Evolutionary conservation across 2,888 invertebrate genomes (phyloP).

Genomic region (Dione juno): DNA sequence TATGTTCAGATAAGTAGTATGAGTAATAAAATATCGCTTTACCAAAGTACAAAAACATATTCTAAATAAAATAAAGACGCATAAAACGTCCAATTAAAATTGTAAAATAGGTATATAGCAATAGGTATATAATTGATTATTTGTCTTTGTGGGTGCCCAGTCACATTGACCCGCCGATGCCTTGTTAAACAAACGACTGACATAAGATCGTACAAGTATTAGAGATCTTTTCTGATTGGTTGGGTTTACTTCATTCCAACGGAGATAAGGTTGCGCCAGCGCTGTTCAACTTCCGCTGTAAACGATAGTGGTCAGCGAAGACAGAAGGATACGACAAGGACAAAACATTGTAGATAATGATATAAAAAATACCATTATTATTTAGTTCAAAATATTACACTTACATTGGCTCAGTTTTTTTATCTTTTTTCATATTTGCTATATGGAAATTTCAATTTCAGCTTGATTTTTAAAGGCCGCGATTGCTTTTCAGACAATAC

Average conservation of each 20-base stretch:
- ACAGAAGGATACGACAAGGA: conserved; percentile 57
- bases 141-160: conserved; percentile 54
- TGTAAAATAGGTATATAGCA: conserved; percentile 44
- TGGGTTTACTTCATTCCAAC: conserved; percentile 57
- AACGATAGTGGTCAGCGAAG: conserved; percentile 54
- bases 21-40: conserved; percentile 32
- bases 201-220: conserved; percentile 52
- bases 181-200: conserved; percentile 56
- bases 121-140: conserved; percentile 24
- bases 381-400: conserved; percentile 38
- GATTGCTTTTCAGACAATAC: conserved; percentile 28
- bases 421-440: conserved; percentile 20
- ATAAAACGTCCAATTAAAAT: conserved; percentile 49
- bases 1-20: conserved; percentile 21
- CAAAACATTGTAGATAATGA: conserved; percentile 52
- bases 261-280: conserved; percentile 66
- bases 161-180: conserved; percentile 55
- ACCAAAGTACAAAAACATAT: conserved; percentile 28
- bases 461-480: conserved; percentile 20
- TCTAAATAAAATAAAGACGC: conserved; percentile 42
- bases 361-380: conserved; percentile 44
- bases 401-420: conserved; percentile 14
- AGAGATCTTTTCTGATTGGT: conserved; percentile 63
- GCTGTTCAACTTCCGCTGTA: conserved; percentile 55
- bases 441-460: conserved; percentile 17